Base-by-base conservation (phyloP, 2,797 vertebrate genomes). In the Tauraco hartlaubi region DNA sequence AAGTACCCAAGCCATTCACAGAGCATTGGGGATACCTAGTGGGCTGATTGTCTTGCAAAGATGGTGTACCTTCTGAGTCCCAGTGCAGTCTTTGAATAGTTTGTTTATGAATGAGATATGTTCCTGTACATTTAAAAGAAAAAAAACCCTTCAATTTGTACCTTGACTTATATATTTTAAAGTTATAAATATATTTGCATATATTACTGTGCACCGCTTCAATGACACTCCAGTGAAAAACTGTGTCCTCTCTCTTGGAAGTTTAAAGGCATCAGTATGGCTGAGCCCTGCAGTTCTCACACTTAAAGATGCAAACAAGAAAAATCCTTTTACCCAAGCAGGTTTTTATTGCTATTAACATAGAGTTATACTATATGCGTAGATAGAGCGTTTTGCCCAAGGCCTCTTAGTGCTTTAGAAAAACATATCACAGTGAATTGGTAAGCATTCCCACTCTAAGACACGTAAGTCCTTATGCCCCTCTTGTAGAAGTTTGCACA, bases 381-480 rank as follows among this genome's bases (percentile, higher is more conserved):
- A 33, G 13, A 10, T 35, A 41, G 39, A 72, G 9, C 25, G 62
- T 91, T 91, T 81, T 3, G 3, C 66, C 48, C 31, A 29, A 88
- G 22, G 51, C 25, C 14, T 81, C 19, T 78, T 25, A 37, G 25
- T 59, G 55, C 16, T 33, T 86, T 52, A 81, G 39, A 75, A 93
- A 72, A 88, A 54, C 11, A 11, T 21, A 19, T 21, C 22, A 18
- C 37, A 52, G 22, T 81, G 85, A 72, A 63, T 89, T 62, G 28
- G 74, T 90, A 95, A 92, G 73, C 68, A 67, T 91, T 94, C 71
- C 44, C 52, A 37, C 77, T 85, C 71, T 62, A 90, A 87, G 91
- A 92, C 78, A 51, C 7, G 9, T 73, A 87, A 77, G 77, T 95
- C 73, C 83, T 96, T 90, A 62, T 93, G 77, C 39, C 61, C 74